Evolutionary conservation across 1,140 invertebrate genomes (phyloP).

Genomic region (Pygmarrhopalites habei): DNA sequence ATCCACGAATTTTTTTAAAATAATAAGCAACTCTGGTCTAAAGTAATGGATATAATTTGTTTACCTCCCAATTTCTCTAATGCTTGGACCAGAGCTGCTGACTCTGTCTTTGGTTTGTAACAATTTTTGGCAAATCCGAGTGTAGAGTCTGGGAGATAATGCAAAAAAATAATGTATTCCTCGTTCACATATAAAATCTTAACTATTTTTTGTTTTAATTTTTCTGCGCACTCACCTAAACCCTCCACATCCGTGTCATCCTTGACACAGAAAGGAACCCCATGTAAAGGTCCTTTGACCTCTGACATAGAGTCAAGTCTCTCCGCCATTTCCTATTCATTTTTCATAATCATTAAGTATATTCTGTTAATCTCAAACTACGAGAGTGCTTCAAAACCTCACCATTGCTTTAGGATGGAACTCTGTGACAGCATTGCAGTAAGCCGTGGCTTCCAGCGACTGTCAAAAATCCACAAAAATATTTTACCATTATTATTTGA

Average conservation of each 20-base stretch:
- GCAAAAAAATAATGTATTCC: slow-evolving; percentile 26
- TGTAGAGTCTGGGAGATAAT: slow-evolving; percentile 42
- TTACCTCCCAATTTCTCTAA: slow-evolving; percentile 42
- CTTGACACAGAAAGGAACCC: background rate
- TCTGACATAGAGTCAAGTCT: background rate
- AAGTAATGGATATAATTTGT: too few relatives aligned
- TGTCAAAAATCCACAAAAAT: background rate
- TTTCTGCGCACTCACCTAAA: background rate
- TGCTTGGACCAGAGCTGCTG: slow-evolving; percentile 42
- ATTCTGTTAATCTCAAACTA: background rate
- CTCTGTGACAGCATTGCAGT: slow-evolving; percentile 22
- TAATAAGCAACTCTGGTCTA: slow-evolving; percentile 49
- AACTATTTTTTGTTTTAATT: background rate
- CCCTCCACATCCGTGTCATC: background rate
- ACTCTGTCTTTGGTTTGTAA: slow-evolving; percentile 40
- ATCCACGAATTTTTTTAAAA: slow-evolving; percentile 42
- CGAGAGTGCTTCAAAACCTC: background rate
- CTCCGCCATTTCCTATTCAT: background rate
- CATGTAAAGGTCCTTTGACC: background rate
- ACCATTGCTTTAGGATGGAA: slow-evolving; percentile 26
- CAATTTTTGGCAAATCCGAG: slow-evolving; percentile 46
- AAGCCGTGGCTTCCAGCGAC: slow-evolving; percentile 16
- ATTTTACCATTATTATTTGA: background rate
- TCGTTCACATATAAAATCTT: slow-evolving; percentile 4
- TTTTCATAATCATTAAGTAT: background rate